A percentile compares a stretch with the other conserved stretches of the same genome.
These are phyloP conservation scores for Amblyraja radiata DNA, from an alignment of 2,797 vertebrate genomes.

Conservation along the genomic window DNA sequence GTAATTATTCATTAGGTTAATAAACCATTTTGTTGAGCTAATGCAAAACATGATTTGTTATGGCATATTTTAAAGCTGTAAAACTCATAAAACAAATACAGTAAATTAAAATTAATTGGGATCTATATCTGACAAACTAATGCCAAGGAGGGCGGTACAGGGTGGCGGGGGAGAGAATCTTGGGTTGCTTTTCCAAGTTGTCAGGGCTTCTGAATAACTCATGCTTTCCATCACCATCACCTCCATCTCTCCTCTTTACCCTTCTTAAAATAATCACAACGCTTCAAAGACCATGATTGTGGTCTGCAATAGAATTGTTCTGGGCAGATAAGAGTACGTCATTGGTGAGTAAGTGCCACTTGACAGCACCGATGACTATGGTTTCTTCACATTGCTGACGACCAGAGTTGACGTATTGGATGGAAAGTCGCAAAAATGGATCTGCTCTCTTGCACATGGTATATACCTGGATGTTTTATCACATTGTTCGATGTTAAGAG, in stretches of 20 bases:
- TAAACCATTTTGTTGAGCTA: neutral
- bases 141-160: neutral
- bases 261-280: neutral
- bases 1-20: neutral
- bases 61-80: neutral
- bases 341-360: too few species aligned
- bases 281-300: too few species aligned
- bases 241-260: neutral
- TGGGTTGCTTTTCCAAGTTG: neutral
- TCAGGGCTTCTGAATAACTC: neutral
- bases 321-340: too few species aligned
- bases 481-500: too few species aligned
- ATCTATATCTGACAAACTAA: neutral
- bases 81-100: neutral
- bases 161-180: too few species aligned
- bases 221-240: neutral
- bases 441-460: too few species aligned
- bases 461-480: too few species aligned
- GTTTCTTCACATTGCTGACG: too few species aligned
- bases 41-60: neutral
- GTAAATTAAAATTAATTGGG: neutral
- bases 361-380: too few species aligned
- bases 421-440: too few species aligned
- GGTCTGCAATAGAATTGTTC: too few species aligned
- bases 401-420: too few species aligned